These are phyloP conservation scores for Phataginus tetradactyla DNA, from an alignment of 2,797 vertebrate species.

Conservation along the genomic window DNA sequence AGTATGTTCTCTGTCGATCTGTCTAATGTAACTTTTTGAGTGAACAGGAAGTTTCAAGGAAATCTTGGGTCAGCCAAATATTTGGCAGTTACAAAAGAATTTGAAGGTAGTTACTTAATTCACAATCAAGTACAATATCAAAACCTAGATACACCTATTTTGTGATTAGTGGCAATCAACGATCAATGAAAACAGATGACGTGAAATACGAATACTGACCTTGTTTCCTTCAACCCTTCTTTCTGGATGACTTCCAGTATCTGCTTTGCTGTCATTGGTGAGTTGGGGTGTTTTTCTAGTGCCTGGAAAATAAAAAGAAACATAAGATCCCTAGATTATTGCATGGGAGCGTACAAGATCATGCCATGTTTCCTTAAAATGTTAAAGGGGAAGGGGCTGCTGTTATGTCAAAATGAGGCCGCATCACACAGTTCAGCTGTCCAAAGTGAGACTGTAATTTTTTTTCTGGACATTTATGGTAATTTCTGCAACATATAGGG, in stretches of 20 bases:
- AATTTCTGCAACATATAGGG: slow-evolving; percentile 59
- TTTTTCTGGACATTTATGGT: slow-evolving; percentile 66
- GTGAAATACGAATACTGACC: slow-evolving; percentile 85
- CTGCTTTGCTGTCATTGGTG: slow-evolving; percentile 92
- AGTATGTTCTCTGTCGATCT: background rate
- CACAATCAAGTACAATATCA: background rate
- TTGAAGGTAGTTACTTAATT: background rate
- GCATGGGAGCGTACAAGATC: slow-evolving; percentile 63
- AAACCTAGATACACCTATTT: slow-evolving; percentile 18
- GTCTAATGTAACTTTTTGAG: background rate
- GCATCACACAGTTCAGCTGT: slow-evolving; percentile 68
- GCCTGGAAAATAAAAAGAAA: slow-evolving; percentile 87
- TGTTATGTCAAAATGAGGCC: slow-evolving; percentile 56
- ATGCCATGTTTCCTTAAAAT: slow-evolving; percentile 60
- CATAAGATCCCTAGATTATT: slow-evolving; percentile 67
- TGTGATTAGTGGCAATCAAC: slow-evolving; percentile 34
- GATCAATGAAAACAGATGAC: slow-evolving; percentile 56
- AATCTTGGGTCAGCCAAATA: slow-evolving; percentile 7
- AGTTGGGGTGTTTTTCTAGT: slow-evolving; percentile 91
- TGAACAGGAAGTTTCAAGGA: background rate
- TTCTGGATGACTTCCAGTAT: slow-evolving; percentile 93
- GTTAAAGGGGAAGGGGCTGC: slow-evolving; percentile 60
- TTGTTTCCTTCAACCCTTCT: slow-evolving; percentile 93
- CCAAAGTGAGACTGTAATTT: slow-evolving; percentile 65
- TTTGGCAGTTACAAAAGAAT: slow-evolving; percentile 53